phyloP scores from a whole-genome alignment of 1,140 invertebrate species.

The Papilio polyxenes region DNA sequence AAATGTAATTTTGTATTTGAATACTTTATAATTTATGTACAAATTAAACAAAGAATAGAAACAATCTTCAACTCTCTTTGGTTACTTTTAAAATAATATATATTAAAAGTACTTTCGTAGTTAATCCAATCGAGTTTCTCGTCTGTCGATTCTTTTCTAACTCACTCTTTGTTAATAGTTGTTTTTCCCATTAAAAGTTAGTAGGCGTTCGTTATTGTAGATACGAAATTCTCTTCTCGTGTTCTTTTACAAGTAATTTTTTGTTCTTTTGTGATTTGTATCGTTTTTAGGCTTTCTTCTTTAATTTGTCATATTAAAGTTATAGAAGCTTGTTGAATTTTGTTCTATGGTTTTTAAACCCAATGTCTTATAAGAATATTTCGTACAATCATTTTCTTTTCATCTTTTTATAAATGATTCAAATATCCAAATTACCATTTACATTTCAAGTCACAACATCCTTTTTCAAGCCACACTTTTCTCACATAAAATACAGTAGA shows the following conservation, averaged over 20 bases:
- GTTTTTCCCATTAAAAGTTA: constrained; percentile 60
- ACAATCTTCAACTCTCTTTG: background rate
- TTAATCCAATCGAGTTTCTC: constrained; percentile 30
- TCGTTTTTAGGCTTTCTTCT: constrained; percentile 45
- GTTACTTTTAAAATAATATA: constrained; percentile 32
- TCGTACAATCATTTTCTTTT: no score
- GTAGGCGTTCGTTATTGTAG: constrained; percentile 49
- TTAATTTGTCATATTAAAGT: constrained; percentile 27
- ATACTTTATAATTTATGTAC: background rate
- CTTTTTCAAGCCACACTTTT: constrained; percentile 13
- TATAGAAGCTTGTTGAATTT: background rate
- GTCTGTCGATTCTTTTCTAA: constrained; percentile 41
- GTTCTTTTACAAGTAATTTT: constrained; percentile 39
- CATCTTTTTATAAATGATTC: background rate
- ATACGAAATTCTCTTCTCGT: constrained; percentile 44
- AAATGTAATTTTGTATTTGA: background rate
- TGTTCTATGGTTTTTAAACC: no score
- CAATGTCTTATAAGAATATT: no score
- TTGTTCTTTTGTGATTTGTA: constrained; percentile 35
- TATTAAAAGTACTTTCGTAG: constrained; percentile 29
- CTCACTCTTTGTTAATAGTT: constrained; percentile 59
- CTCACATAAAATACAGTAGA: constrained; percentile 12
- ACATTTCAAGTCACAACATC: constrained; percentile 18
- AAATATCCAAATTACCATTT: background rate
- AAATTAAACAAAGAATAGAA: background rate